Evolutionary conservation across 2,113 vertebrate genomes (phyloP).

Genomic region (Gavialis gangeticus): DNA sequence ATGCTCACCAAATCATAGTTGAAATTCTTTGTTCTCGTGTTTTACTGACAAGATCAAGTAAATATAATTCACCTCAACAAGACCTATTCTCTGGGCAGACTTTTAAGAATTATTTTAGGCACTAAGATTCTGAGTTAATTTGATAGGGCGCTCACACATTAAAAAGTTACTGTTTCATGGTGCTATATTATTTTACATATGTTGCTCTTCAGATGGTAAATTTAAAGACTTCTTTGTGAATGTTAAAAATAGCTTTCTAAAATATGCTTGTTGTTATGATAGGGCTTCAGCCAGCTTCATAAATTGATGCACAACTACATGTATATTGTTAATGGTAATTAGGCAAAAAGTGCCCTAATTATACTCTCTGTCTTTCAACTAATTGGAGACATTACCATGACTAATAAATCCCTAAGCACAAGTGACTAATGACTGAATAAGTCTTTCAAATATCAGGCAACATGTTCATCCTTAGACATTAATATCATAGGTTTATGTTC

Average conservation of each 20-base stretch:
- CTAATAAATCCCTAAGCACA: conserved; percentile 53
- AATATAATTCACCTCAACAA: background rate
- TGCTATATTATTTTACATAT: fast-evolving
- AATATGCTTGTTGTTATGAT: fast-evolving
- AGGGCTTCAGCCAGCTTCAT: background rate
- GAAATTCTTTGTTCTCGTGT: background rate
- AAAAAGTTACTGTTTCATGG: background rate
- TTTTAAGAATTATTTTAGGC: background rate
- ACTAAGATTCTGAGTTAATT: background rate
- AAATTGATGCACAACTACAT: background rate
- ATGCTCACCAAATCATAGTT: background rate
- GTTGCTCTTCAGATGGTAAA: background rate
- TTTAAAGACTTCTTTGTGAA: background rate
- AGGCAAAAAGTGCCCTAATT: conserved; percentile 16
- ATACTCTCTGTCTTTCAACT: conserved; percentile 37
- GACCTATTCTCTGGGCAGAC: background rate
- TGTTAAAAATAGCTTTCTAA: background rate
- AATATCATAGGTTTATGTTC: conserved; percentile 21
- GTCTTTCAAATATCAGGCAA: conserved; percentile 19
- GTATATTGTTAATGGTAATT: background rate
- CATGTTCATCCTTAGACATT: background rate
- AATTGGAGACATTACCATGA: conserved; percentile 46
- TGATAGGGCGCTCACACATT: background rate
- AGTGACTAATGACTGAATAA: conserved; percentile 28
- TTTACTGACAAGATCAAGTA: background rate